A percentile compares a stretch with the other conserved stretches of the same genome.
These are phyloP conservation scores for Xestia xanthographa DNA, from an alignment of 2,888 invertebrate genomes.

Conservation along the genomic window DNA sequence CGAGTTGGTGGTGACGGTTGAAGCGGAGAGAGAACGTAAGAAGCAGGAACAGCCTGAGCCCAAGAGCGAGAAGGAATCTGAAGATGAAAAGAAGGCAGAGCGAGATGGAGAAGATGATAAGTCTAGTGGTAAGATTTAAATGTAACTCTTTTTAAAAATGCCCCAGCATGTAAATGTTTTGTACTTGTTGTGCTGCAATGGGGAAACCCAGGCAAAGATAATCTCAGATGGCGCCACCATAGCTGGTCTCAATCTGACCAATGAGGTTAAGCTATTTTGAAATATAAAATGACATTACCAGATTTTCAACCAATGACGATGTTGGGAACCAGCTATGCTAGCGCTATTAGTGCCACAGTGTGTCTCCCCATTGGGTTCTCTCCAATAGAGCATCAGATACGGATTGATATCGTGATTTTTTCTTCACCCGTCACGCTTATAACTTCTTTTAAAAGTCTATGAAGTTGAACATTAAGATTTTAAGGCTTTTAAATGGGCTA, in stretches of 20 bases:
- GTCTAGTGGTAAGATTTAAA: constrained; percentile 87
- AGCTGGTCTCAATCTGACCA: no score
- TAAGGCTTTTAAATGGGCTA: background rate
- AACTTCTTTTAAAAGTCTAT: background rate
- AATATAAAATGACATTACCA: no score
- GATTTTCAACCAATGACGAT: no score
- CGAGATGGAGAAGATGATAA: constrained; percentile 74
- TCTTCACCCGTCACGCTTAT: background rate
- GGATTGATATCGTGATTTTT: background rate
- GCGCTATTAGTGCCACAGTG: no score
- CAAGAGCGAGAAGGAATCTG: constrained; percentile 64
- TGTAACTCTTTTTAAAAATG: background rate
- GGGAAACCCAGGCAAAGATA: no score
- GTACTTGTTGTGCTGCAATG: background rate
- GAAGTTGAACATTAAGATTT: background rate
- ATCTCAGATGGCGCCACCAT: no score
- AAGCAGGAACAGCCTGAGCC: constrained; percentile 72
- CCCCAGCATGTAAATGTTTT: background rate
- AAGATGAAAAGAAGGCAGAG: constrained; percentile 61
- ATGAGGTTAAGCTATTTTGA: no score
- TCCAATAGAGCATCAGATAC: background rate
- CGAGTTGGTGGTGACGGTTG: constrained; percentile 92
- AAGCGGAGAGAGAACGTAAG: constrained; percentile 90
- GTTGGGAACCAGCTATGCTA: no score
- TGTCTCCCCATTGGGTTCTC: background rate